Conservation (phyloP, 2,888 invertebrate genomes). For the Heteromurus nitidus region DNA sequence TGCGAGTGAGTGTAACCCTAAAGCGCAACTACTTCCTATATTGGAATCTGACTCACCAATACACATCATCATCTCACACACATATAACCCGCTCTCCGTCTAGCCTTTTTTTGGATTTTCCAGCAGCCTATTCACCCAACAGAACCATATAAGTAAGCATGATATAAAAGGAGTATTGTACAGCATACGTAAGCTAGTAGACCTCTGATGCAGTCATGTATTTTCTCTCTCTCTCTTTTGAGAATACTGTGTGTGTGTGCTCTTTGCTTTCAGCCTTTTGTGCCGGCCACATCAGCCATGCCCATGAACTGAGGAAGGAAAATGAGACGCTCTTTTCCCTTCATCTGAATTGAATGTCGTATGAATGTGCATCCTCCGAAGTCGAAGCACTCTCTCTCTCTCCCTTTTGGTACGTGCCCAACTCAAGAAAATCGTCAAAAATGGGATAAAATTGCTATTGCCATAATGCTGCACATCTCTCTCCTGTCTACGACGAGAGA, state of each 20-base stretch:
- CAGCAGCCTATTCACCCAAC: not conserved
- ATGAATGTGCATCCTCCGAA: no score
- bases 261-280: no score
- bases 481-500: no score
- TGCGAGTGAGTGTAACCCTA: not conserved
- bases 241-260: no score
- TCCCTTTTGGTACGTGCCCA: conserved; percentile 38
- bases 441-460: conserved; percentile 60
- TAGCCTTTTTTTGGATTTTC: not conserved
- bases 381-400: no score
- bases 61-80: conserved; percentile 1
- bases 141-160: no score
- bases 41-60: conserved; percentile 17
- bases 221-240: no score
- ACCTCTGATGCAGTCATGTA: no score
- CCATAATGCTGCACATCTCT: conserved; percentile 44
- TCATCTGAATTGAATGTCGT: conserved; percentile 1
- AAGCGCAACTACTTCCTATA: conserved; percentile 2
- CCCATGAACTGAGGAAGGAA: not conserved
- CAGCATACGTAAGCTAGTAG: no score
- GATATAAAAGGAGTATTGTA: no score
- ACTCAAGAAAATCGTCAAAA: conserved; percentile 53
- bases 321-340: conserved; percentile 29
- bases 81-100: no score
- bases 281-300: not conserved